Conservation (phyloP, 64 coral and sea anemone species). For the Stylophora pistillata region DNA sequence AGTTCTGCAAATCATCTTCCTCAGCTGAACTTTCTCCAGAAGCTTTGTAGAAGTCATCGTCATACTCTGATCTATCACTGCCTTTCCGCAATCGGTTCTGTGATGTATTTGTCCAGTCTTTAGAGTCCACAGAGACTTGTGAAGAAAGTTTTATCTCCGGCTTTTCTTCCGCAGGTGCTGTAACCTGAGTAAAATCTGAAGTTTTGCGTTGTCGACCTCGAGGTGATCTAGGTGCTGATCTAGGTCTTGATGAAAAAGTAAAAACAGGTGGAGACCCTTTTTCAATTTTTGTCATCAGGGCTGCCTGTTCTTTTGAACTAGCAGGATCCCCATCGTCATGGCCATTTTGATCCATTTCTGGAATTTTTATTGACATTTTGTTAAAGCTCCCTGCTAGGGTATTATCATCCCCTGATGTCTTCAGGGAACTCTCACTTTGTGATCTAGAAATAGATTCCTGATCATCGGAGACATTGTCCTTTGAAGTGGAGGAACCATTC, state of each 20-base stretch:
- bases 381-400: constrained; percentile 67
- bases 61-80: constrained; percentile 73
- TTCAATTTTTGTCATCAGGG: constrained; percentile 4
- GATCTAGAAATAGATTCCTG: constrained; percentile 80
- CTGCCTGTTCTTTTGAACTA: background rate
- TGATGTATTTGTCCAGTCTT: background rate
- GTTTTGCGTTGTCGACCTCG: constrained; percentile 48
- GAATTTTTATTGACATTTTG: constrained; percentile 61
- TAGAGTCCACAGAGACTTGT: constrained; percentile 7
- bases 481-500: constrained; percentile 9
- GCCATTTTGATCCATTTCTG: constrained; percentile 33
- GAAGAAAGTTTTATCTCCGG: constrained; percentile 56
- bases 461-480: constrained; percentile 5
- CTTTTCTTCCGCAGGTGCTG: constrained; percentile 42
- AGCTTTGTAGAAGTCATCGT: constrained; percentile 73
- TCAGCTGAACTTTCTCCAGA: constrained; percentile 84
- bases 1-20: constrained; percentile 73
- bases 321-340: background rate
- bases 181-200: constrained; percentile 7
- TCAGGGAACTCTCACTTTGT: constrained; percentile 87
- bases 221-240: constrained; percentile 86
- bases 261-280: constrained; percentile 63
- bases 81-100: constrained; percentile 40
- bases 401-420: constrained; percentile 86
- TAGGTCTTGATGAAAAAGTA: constrained; percentile 83